Evolutionary conservation across 1,140 invertebrate species (phyloP).

Genomic region (Calycopis cecrops): DNA sequence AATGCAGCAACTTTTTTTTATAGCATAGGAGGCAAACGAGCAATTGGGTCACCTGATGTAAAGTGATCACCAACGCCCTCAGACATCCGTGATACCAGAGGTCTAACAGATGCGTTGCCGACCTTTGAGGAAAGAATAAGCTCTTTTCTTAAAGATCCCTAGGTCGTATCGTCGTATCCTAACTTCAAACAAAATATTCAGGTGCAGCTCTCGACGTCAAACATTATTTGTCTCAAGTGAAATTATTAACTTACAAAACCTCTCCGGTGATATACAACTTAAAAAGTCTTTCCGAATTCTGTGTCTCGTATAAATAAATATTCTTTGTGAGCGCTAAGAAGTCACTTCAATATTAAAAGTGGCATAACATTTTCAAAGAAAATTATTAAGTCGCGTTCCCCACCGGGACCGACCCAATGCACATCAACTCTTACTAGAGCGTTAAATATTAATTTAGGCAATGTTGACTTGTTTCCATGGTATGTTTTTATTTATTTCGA

Average conservation of each 20-base stretch:
- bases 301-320: conserved; percentile 12
- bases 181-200: no score
- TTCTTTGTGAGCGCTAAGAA: conserved; percentile 58
- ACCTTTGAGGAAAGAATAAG: no score
- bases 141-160: no score
- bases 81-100: no score
- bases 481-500: conserved; percentile 20
- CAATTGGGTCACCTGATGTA: no score
- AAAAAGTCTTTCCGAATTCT: conserved; percentile 35
- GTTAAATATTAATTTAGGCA: conserved; percentile 67
- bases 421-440: conserved; percentile 64
- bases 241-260: conserved; percentile 33
- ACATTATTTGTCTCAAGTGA: conserved; percentile 25
- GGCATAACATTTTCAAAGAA: conserved; percentile 69
- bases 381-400: conserved; percentile 66
- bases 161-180: no score
- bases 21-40: no score
- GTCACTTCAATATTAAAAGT: conserved; percentile 69
- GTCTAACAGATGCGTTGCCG: no score
- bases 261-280: background rate
- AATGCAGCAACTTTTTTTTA: no score
- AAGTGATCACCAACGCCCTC: no score
- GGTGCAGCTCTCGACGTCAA: background rate
- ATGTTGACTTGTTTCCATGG: conserved; percentile 43
- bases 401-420: conserved; percentile 56